phyloP scores from a whole-genome alignment of 2,797 vertebrate species.

The Liasis olivaceus region DNA sequence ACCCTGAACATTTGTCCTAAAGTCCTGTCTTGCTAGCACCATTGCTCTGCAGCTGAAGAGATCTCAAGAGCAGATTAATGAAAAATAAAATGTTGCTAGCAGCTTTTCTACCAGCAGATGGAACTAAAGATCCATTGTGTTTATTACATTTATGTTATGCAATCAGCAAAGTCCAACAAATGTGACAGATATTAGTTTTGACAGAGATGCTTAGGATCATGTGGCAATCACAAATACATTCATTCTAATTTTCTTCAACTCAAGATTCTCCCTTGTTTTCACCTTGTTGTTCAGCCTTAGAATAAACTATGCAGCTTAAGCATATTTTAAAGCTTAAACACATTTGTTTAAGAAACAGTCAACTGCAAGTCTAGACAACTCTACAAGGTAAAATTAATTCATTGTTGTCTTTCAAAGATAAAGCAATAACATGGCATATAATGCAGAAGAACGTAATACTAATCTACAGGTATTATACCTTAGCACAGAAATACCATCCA shows the following conservation, averaged over 20 bases:
- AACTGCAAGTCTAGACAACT: neutral
- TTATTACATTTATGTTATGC: neutral
- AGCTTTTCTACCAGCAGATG: constrained; percentile 15
- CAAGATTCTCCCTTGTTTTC: neutral
- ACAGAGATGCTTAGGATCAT: neutral
- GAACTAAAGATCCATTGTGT: constrained; percentile 3
- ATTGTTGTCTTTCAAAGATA: neutral
- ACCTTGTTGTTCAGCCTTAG: neutral
- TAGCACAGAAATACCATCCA: neutral
- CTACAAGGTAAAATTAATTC: neutral
- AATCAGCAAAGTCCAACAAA: neutral
- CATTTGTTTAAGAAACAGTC: neutral
- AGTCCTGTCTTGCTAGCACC: neutral
- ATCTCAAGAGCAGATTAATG: neutral
- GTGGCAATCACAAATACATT: neutral
- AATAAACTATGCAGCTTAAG: neutral
- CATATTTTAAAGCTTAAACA: neutral
- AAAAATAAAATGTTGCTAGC: neutral
- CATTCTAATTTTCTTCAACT: neutral
- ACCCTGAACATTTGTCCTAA: neutral
- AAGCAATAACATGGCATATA: neutral
- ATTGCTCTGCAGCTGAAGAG: neutral
- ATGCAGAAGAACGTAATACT: neutral
- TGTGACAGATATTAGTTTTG: neutral
- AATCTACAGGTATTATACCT: neutral